These are phyloP conservation scores for Trachops cirrhosus DNA, from an alignment of 2,797 vertebrate genomes.

Conservation along the genomic window DNA sequence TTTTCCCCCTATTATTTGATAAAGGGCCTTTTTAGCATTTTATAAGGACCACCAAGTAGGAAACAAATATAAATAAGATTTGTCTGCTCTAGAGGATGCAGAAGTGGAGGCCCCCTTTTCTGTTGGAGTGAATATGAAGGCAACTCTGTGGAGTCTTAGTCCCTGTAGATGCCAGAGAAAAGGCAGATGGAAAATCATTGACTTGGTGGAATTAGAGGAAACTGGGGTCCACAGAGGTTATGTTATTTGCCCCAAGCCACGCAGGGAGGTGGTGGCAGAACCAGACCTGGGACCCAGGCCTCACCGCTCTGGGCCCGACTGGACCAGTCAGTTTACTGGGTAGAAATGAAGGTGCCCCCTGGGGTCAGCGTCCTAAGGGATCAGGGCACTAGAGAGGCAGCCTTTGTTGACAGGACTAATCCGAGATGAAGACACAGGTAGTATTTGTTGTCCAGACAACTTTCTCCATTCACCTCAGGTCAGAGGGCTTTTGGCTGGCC, in stretches of 20 bases:
- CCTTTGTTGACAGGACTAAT: background rate
- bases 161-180: background rate
- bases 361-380: no score
- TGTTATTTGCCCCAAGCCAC: background rate
- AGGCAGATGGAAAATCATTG: background rate
- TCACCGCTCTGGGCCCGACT: background rate
- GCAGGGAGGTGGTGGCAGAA: background rate
- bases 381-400: background rate
- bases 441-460: background rate
- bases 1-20: background rate
- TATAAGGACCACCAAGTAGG: background rate
- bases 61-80: background rate
- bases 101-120: background rate
- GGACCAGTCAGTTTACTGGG: background rate
- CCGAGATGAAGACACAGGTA: background rate
- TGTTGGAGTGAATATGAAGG: background rate
- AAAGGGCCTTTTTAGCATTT: constrained; percentile 4
- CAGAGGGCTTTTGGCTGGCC: background rate
- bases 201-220: background rate
- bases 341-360: background rate
- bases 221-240: background rate
- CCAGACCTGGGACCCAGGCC: background rate
- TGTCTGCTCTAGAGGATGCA: background rate
- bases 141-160: background rate
- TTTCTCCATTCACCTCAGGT: background rate